Conservation (phyloP, 1,140 invertebrate species). For the Triops longicaudatus region DNA sequence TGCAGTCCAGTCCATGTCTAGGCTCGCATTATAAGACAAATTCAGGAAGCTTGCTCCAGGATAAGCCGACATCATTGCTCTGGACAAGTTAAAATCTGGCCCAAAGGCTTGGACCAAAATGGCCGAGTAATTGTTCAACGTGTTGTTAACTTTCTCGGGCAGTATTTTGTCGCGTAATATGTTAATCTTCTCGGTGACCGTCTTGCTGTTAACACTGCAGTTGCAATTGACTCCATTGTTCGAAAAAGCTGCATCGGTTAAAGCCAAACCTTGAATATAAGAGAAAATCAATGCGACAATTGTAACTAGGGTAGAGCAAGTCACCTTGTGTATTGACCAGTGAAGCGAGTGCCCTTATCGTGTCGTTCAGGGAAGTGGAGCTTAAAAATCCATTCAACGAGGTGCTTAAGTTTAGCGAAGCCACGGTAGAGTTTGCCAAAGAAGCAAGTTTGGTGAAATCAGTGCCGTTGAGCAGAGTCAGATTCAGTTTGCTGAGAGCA, state of each 20-base stretch:
- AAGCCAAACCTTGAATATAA: background rate
- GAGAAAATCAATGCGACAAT: background rate
- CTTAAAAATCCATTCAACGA: background rate
- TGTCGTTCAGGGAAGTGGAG: background rate
- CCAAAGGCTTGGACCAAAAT: background rate
- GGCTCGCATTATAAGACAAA: background rate
- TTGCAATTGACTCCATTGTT: background rate
- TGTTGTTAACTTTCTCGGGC: background rate
- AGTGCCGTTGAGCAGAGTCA: background rate
- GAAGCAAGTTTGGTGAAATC: background rate
- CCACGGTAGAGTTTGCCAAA: background rate
- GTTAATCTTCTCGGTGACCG: background rate
- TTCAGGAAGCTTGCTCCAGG: background rate
- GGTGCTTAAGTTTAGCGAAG: background rate
- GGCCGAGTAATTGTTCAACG: background rate
- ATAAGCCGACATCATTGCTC: background rate
- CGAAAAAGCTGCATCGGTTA: background rate
- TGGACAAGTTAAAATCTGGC: background rate
- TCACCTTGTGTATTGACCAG: background rate
- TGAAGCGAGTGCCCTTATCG: background rate
- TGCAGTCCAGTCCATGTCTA: background rate
- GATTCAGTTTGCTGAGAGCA: background rate
- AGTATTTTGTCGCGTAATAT: background rate
- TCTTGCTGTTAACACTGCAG: background rate
- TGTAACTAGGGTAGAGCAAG: background rate